phyloP scores from a whole-genome alignment of 2,888 invertebrate genomes.

The Ceramica pisi region DNA sequence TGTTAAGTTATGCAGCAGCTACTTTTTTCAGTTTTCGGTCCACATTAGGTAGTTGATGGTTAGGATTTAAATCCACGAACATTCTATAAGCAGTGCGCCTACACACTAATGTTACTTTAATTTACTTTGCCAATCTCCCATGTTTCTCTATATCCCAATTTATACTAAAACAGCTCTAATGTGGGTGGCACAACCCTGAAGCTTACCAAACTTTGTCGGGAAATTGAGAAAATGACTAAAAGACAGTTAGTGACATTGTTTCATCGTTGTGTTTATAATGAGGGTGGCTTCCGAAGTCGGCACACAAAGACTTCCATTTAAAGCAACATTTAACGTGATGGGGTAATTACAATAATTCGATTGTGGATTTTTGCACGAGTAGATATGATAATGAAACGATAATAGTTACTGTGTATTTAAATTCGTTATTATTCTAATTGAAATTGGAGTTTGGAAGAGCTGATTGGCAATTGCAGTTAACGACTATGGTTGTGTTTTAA shows the following conservation, averaged over 20 bases:
- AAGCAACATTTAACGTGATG: conserved; percentile 29
- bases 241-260: conserved; percentile 53
- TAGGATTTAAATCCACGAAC: background rate
- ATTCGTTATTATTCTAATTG: conserved; percentile 13
- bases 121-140: conserved; percentile 25
- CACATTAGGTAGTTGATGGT: no score
- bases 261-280: conserved; percentile 66
- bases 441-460: conserved; percentile 12
- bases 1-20: no score
- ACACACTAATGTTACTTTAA: conserved; percentile 29
- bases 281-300: conserved; percentile 35
- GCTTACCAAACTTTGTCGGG: conserved; percentile 26
- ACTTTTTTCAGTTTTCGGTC: no score
- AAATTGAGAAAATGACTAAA: conserved; percentile 54
- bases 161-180: conserved; percentile 35
- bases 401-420: conserved; percentile 15
- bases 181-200: conserved; percentile 12
- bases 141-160: conserved; percentile 4
- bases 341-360: conserved; percentile 31
- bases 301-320: conserved; percentile 36
- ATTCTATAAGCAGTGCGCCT: background rate
- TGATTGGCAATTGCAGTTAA: background rate
- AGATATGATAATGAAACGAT: conserved; percentile 22
- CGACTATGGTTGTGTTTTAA: background rate
- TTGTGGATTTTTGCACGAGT: conserved; percentile 24